These are phyloP conservation scores for Calidris pygmaea DNA, from an alignment of 2,113 vertebrate genomes.

Conservation along the genomic window DNA sequence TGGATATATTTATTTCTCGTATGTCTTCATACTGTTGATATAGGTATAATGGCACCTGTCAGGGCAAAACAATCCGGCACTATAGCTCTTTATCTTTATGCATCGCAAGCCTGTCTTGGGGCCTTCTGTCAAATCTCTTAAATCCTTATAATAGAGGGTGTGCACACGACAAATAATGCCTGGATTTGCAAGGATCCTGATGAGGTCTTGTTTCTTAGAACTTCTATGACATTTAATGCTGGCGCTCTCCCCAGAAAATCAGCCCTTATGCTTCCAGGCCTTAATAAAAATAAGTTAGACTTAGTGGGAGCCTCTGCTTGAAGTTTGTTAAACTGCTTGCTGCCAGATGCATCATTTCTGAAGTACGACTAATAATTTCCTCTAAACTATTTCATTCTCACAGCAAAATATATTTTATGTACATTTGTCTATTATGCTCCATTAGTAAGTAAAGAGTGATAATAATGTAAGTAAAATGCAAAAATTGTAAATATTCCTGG, in stretches of 20 bases:
- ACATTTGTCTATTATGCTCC: neutral
- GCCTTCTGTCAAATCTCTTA: neutral
- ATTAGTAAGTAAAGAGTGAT: neutral
- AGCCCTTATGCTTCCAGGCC: neutral
- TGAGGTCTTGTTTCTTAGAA: neutral
- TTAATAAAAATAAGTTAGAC: neutral
- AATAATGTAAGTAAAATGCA: neutral
- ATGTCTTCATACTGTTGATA: neutral
- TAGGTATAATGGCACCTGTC: neutral
- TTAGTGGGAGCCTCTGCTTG: neutral
- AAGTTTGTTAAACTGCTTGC: neutral
- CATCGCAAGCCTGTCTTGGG: neutral
- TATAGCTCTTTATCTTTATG: neutral
- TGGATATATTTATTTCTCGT: neutral
- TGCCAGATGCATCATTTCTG: neutral
- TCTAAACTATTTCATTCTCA: neutral
- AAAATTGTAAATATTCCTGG: neutral
- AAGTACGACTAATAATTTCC: neutral
- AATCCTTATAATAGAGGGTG: neutral
- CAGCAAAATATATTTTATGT: neutral
- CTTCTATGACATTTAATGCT: neutral
- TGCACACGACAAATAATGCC: neutral
- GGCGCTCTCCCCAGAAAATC: neutral
- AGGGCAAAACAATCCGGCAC: neutral
- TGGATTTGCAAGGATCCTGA: neutral